A percentile compares a stretch with the other conserved stretches of the same genome.
Conservation (phyloP, 2,797 vertebrate species). For the Anisognathus igniventris region DNA sequence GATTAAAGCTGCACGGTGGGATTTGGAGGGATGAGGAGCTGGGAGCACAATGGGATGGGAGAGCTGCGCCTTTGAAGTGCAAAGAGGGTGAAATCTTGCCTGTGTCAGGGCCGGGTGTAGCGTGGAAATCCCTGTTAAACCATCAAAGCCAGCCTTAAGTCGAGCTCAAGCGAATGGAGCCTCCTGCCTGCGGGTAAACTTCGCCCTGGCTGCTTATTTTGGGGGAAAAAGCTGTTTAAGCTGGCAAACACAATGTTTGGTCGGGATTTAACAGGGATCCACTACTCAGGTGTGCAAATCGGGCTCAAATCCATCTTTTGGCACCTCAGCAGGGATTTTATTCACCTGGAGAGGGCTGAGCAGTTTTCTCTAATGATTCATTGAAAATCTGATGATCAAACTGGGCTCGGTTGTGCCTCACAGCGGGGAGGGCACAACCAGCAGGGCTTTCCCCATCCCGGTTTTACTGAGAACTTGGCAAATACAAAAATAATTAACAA, state of each 20-base stretch:
- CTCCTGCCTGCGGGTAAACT: background rate
- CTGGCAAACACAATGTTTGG: background rate
- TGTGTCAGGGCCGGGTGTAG: background rate
- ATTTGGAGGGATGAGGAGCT: background rate
- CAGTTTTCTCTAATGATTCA: background rate
- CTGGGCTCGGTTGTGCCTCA: background rate
- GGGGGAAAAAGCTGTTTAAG: background rate
- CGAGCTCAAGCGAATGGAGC: background rate
- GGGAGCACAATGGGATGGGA: background rate
- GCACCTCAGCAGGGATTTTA: background rate
- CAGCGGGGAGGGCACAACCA: background rate
- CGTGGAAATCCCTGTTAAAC: slow-evolving; percentile 34
- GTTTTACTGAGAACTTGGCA: background rate
- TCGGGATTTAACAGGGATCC: background rate
- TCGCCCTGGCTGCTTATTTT: background rate
- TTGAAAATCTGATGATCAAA: background rate
- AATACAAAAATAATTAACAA: background rate
- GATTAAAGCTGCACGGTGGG: background rate
- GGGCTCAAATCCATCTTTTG: background rate
- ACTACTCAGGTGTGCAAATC: rapidly evolving
- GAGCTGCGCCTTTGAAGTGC: slow-evolving; percentile 38
- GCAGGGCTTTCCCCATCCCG: background rate
- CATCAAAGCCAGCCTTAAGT: slow-evolving; percentile 42
- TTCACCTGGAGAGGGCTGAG: rapidly evolving
- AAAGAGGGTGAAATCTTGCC: slow-evolving; percentile 31